Evolutionary conservation across 2,797 vertebrate genomes (phyloP).

Genomic region (Poeciliopsis paucimaculata): DNA sequence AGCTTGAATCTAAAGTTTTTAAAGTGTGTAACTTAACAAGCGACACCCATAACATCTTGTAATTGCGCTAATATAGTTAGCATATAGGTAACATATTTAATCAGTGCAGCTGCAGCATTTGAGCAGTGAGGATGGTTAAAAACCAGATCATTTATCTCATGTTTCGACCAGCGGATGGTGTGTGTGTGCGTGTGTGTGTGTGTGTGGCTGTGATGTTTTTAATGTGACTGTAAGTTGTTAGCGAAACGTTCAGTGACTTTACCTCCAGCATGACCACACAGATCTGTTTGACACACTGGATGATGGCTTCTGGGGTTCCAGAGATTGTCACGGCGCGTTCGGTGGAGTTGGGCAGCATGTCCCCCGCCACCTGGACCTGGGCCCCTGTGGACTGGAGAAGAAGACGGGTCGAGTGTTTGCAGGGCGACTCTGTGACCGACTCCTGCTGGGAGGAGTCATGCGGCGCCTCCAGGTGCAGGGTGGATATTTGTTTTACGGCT

Average conservation of each 20-base stretch:
- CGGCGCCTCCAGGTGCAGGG: neutral
- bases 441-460: too few relatives aligned
- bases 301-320: slow-evolving; percentile 96
- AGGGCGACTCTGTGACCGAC: neutral
- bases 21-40: too few relatives aligned
- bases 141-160: neutral
- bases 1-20: too few relatives aligned
- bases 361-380: slow-evolving; percentile 96
- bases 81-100: neutral
- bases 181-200: too few relatives aligned
- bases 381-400: slow-evolving; percentile 93
- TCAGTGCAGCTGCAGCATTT: neutral
- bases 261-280: slow-evolving; percentile 99
- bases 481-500: neutral
- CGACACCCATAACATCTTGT: too few relatives aligned
- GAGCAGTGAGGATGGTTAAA: neutral
- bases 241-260: slow-evolving; percentile 8
- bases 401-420: neutral
- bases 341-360: slow-evolving; percentile 98
- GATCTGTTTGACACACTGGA: slow-evolving; percentile 98
- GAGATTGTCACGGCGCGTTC: slow-evolving; percentile 98
- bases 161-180: too few relatives aligned
- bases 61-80: too few relatives aligned
- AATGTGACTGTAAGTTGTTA: too few relatives aligned
- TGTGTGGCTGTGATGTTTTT: too few relatives aligned